These are phyloP conservation scores for Danio jaintianensis DNA, from an alignment of 2,797 vertebrate species.

Conservation along the genomic window DNA sequence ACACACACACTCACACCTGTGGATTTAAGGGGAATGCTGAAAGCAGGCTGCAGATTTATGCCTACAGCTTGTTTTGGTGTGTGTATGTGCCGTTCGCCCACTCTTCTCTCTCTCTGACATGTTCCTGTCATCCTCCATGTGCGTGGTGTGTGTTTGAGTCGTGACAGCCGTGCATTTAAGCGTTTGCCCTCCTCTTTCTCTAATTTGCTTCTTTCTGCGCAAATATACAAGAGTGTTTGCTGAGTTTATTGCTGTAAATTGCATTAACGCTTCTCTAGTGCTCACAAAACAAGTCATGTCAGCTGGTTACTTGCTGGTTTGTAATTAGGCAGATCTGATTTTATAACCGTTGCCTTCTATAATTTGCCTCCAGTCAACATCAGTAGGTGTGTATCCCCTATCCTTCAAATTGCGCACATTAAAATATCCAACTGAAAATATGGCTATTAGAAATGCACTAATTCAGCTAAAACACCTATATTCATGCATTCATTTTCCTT, in stretches of 20 bases:
- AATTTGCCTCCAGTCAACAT: no score
- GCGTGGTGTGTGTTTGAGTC: conserved; percentile 67
- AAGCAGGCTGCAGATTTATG: conserved; percentile 55
- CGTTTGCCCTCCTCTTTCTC: background rate
- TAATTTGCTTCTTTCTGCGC: background rate
- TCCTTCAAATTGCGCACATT: no score
- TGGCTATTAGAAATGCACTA: no score
- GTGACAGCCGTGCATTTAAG: conserved; percentile 58
- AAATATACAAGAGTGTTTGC: background rate
- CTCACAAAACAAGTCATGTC: background rate
- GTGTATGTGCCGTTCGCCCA: conserved; percentile 68
- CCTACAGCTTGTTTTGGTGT: conserved; percentile 66
- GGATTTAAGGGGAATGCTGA: conserved; percentile 5
- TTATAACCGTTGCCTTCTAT: no score
- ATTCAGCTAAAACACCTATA: no score
- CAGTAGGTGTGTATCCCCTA: no score
- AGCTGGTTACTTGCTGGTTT: no score
- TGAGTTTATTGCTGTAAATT: background rate
- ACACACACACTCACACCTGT: conserved; percentile 9
- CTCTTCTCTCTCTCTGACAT: conserved; percentile 60
- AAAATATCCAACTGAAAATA: no score
- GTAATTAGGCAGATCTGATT: no score
- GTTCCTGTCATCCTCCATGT: conserved; percentile 74
- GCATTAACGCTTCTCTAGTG: background rate
- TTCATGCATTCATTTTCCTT: no score